Conservation (phyloP, 2,113 vertebrate genomes). For the Rhipidura dahli region DNA sequence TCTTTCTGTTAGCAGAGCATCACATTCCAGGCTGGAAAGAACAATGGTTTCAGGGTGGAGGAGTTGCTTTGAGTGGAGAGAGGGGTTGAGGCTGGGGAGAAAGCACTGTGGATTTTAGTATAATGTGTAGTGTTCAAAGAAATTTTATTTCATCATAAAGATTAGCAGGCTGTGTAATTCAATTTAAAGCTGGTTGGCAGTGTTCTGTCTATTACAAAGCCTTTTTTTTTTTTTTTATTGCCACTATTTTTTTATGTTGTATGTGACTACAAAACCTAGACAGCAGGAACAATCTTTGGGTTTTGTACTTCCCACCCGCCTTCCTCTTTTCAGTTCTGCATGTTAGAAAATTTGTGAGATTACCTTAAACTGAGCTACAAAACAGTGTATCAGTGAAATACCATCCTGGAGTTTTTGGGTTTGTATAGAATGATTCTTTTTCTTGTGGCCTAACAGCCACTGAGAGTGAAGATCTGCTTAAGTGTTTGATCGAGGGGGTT, state of each 20-base stretch:
- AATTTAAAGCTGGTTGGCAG: slow-evolving; percentile 76
- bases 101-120: slow-evolving; percentile 61
- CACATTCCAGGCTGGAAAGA: slow-evolving; percentile 3
- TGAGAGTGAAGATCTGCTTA: slow-evolving; percentile 39
- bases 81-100: background rate
- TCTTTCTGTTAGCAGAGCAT: background rate
- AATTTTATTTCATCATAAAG: slow-evolving; percentile 77
- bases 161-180: slow-evolving; percentile 84
- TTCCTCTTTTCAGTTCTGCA: background rate
- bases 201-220: slow-evolving; percentile 67
- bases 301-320: background rate
- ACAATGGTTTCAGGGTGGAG: slow-evolving; percentile 28
- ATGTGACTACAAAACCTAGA: background rate
- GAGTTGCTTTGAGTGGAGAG: slow-evolving; percentile 8
- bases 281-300: background rate
- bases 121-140: slow-evolving; percentile 69
- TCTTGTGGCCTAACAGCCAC: background rate
- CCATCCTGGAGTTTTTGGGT: background rate
- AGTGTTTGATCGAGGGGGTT: background rate
- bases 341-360: slow-evolving; percentile 16
- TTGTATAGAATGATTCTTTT: slow-evolving; percentile 32
- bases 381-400: slow-evolving; percentile 33
- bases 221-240: slow-evolving; percentile 35
- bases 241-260: background rate
- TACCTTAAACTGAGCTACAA: slow-evolving; percentile 47